These are phyloP conservation scores for Centropus unirufus DNA, from an alignment of 2,113 vertebrate genomes.

Conservation along the genomic window DNA sequence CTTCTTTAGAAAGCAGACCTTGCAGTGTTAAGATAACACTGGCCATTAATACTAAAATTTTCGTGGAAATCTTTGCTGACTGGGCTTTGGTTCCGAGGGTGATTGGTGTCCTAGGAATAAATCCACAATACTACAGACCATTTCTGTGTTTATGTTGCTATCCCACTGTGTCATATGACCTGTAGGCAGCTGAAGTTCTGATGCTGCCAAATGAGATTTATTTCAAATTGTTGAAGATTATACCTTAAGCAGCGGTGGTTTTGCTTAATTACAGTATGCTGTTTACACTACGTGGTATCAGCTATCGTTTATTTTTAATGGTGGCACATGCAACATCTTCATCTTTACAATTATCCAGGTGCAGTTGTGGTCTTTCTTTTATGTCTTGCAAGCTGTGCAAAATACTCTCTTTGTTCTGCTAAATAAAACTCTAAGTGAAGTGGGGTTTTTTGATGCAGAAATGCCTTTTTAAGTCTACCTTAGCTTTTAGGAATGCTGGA, in stretches of 20 bases:
- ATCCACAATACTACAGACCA: background rate
- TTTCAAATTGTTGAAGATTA: background rate
- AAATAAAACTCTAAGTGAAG: background rate
- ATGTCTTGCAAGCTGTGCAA: background rate
- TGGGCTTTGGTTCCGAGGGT: background rate
- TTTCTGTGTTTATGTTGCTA: background rate
- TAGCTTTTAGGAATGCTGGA: background rate
- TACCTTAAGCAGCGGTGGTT: background rate
- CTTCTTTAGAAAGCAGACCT: background rate
- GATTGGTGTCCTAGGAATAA: background rate
- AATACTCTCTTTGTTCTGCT: background rate
- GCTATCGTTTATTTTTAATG: background rate
- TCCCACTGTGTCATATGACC: background rate
- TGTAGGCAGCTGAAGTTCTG: background rate
- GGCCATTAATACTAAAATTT: background rate
- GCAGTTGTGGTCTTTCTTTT: background rate
- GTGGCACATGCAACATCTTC: background rate
- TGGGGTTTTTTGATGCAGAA: background rate
- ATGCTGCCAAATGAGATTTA: background rate
- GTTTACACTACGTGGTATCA: background rate
- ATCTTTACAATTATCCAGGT: background rate
- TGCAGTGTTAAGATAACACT: background rate
- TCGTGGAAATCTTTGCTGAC: background rate
- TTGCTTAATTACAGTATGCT: background rate
- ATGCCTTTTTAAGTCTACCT: background rate